Base-by-base conservation (phyloP, 2,797 vertebrate species). In the Darevskia mixta region DNA sequence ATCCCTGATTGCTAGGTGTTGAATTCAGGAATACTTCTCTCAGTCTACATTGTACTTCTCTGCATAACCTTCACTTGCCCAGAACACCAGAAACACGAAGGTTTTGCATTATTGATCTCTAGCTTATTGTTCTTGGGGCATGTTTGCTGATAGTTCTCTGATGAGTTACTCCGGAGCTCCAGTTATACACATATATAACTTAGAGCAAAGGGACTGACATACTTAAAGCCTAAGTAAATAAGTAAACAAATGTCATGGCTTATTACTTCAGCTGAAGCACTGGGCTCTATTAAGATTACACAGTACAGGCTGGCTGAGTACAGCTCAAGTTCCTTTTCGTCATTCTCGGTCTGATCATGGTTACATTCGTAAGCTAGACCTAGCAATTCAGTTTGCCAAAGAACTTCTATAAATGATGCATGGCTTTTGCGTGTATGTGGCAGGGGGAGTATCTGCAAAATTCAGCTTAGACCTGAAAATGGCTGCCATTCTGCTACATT, bases 51-150 rank as follows among this genome's bases (percentile, higher is more conserved):
- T 10, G 11, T 78, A 55, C 32, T 71, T 41, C 75, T 69, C 20
- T 32, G 35, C 38, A 73, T 80, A 64, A 83, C 10, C 6, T 58
- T 32, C 11, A 79, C 41, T 66, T 27, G 29, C 76, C 15, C 49
- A 43, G 67, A 45, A 71, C 35, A 45, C 20, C 32, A 79, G 29
- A 61, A 88, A n/a, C 41, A 11, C 45, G 4, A 20, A 11, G n/a
- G n/a, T 35, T 88, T 88, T 85, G 82, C 67, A 73, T 88, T 85
- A 85, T 85, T 85, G 82, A 88, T 79, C n/a, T 32, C 49, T 32
- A 27, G 29, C 45, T 79, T 78, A 79, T 88, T 79, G 67, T 84
- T 88, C 87, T 84, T 64, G 27, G 41, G 75, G 49, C 29, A 72
- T 88, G 45, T 79, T 84, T 79, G 55, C 67, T 73, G 82, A 79